Evolutionary conservation across 30 jellyfish, hydroid and myxozoan species (phyloP), one percentile per base, ranked within the genome.

Genomic region (Morbakka virulenta): DNA sequence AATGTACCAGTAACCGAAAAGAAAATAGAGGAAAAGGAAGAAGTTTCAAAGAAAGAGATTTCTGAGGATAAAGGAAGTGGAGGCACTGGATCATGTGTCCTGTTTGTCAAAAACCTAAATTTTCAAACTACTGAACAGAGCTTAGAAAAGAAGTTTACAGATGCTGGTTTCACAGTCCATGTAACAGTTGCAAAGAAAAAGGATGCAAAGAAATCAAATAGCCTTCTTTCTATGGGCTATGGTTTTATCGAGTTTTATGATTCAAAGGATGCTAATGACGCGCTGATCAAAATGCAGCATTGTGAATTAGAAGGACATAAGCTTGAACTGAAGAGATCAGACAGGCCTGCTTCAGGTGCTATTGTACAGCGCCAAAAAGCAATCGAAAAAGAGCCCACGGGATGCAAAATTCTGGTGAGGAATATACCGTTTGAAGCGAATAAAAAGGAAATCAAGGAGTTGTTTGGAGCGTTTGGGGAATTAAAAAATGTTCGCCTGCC

Each of bases 391-490:
- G 81, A 80, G 51, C 99, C 85, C 67, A 72, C 76, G 20, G 82
- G 94, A 0, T 85, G 99, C 77, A 92, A 92, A 74, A 94, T 94
- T 4, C 64, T 94, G 52, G 99, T 94, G 62, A 50, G 97, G 52
- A 94, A 94, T 68, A 76, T 94, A 35, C 99, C 99, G 47, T 94
- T 94, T 48, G 99, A 94, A 62, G 99, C 99, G 9, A 75, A 86
- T 3, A 76, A 32, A 63, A 88, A 94, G 50, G 99, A 94, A 67
- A 28, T 94, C 1, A 62, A 68, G 30, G 96, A 94, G 62, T 88
- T 94, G 20, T 94, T 94, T 86, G 91, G 95, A 25, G 75, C 97
- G 4, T 94, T 87, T 67, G 99, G 99, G 6, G 92, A 85, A 29
- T 28, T 94, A 27, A 94, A 89, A 62, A 73, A 95, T 0, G 86